A percentile compares a stretch with the other conserved stretches of the same genome.
These are phyloP conservation scores for Xanthia togata DNA, from an alignment of 2,888 invertebrate genomes.

Conservation along the genomic window DNA sequence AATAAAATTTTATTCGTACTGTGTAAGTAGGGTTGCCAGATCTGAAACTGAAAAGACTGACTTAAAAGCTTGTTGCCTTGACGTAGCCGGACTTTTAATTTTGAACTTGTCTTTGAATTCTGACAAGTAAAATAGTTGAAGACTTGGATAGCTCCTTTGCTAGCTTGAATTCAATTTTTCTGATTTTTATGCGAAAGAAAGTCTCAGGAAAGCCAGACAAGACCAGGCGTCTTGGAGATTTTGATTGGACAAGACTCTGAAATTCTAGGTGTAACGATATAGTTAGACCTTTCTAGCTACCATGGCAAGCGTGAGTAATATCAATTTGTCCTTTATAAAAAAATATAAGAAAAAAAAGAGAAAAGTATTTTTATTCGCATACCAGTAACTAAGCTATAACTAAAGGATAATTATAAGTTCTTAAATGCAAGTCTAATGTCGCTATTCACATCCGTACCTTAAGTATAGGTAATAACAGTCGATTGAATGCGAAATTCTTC, in stretches of 20 bases:
- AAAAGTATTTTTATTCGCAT: slow-evolving; percentile 23
- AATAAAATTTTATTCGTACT: slow-evolving; percentile 16
- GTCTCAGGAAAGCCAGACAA: not conserved
- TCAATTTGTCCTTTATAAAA: slow-evolving; percentile 31
- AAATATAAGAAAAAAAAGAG: slow-evolving; percentile 12
- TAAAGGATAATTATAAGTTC: slow-evolving; percentile 50
- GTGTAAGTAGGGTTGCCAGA: not conserved
- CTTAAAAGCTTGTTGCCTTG: too few relatives aligned
- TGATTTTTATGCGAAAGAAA: not conserved
- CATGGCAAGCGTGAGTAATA: slow-evolving; percentile 12
- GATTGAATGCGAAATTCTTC: slow-evolving; percentile 40
- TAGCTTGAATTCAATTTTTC: not conserved
- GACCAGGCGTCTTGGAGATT: too few relatives aligned
- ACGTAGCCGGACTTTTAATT: not conserved
- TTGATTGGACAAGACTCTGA: not conserved
- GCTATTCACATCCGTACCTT: slow-evolving; percentile 51
- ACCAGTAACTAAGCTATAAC: slow-evolving; percentile 23
- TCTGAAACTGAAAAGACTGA: not conserved
- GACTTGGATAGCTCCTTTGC: not conserved
- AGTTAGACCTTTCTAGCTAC: not conserved
- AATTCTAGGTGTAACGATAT: not conserved
- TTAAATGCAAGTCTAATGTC: slow-evolving; percentile 42
- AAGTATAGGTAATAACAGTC: slow-evolving; percentile 49
- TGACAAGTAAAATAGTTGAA: not conserved
- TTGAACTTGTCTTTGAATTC: not conserved